Evolutionary conservation across 2,113 vertebrate species (phyloP), one percentile per base, ranked within the genome.

Genomic region (Pterocles orientalis): DNA sequence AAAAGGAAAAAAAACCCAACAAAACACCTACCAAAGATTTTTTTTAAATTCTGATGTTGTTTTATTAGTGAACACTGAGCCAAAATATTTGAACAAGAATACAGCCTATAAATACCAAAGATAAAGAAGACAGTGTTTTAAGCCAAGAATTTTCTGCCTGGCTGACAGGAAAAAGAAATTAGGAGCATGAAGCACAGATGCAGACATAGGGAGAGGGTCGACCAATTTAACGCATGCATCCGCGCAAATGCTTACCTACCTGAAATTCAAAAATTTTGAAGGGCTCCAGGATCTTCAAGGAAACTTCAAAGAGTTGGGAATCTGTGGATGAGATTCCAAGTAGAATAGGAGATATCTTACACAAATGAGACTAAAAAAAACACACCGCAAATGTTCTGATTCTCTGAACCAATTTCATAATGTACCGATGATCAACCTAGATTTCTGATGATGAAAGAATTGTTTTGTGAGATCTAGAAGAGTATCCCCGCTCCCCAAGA

Each of bases 211-310:
- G 96, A 97, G 96, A 97, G 96, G 96, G 96, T 97, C 96, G 94
- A 97, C 94, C 96, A 97, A 97, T 96, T 97, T 96, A 97, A 97
- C 96, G 92, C 96, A 96, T 97, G 96, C 96, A 96, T 97, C 96
- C 90, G 92, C 95, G 92, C 94, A 96, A 94, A 92, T 96, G 96
- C 96, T 96, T 96, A 97, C 96, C 96, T 94, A 97, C 97, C 97
- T 97, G 96, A 96, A 97, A 97, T 97, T 96, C 95, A 97, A 97
- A 97, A 97, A 97, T 92, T 96, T 95, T 97, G 94, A 97, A 97
- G 91, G 95, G 96, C 96, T 97, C 97, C 97, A 97, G 82, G 87
- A 96, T 94, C 94, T 96, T 96, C 96, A 95, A 96, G 95, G 93
- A 97, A 97, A 97, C 96, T 97, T 97, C 97, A 97, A 97, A 97